A percentile compares a stretch with the other conserved stretches of the same genome.
Conservation (phyloP, 1,140 invertebrate species). For the Penaeus indicus region DNA sequence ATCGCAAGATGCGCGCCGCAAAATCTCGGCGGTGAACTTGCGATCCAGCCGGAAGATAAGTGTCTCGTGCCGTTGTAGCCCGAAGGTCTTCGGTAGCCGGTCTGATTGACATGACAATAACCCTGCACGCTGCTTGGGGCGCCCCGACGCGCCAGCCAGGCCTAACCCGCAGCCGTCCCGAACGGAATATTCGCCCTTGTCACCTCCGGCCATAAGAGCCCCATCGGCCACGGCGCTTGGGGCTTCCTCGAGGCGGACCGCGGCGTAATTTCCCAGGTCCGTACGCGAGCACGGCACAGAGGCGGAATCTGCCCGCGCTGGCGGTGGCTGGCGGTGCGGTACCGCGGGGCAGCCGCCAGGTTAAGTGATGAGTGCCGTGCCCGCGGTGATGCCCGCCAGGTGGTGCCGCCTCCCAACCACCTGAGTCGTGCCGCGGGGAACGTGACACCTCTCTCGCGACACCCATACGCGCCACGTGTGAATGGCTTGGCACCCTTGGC, state of each 20-base stretch:
- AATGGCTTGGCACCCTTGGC: too few species aligned
- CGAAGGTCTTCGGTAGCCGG: not conserved
- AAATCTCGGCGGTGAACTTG: not conserved
- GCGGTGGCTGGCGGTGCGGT: not conserved
- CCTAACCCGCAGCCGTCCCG: too few species aligned
- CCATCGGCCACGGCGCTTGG: too few species aligned
- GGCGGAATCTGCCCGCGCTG: not conserved
- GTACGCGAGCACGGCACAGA: not conserved
- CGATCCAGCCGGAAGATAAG: not conserved
- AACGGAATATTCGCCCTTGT: too few species aligned
- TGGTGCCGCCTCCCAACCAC: slow-evolving; percentile 8
- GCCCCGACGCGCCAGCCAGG: too few species aligned
- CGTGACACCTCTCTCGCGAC: not conserved
- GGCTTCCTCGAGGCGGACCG: too few species aligned
- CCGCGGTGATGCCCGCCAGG: slow-evolving; percentile 20
- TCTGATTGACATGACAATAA: too few species aligned
- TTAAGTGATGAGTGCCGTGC: slow-evolving; percentile 40
- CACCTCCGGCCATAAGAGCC: too few species aligned
- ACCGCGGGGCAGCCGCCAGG: slow-evolving; percentile 12
- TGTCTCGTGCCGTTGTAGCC: slow-evolving; percentile 30
- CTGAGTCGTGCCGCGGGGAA: not conserved
- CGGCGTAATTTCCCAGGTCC: too few species aligned
- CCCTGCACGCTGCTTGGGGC: too few species aligned
- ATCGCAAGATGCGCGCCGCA: not conserved
- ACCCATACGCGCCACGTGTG: not conserved